phyloP scores from a whole-genome alignment of 2,113 vertebrate genomes.

The Cephalophus harveyi region DNA sequence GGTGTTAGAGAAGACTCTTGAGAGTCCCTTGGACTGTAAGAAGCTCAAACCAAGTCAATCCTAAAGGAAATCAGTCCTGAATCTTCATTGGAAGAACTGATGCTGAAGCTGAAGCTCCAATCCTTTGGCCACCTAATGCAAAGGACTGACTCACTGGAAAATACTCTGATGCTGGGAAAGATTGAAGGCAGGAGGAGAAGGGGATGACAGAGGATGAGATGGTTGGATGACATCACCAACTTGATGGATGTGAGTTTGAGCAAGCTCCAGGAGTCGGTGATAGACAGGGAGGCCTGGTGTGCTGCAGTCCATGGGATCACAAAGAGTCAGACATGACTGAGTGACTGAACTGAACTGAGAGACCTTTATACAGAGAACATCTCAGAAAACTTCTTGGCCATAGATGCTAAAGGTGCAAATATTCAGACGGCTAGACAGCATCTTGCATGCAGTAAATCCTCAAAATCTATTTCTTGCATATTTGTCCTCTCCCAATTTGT shows the following conservation, averaged over 20 bases:
- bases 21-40: neutral
- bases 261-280: neutral
- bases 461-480: fast-evolving
- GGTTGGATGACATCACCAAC: neutral
- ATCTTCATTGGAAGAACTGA: neutral
- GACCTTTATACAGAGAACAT: neutral
- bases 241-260: neutral
- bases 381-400: neutral
- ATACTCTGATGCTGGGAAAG: neutral
- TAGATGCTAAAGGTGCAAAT: neutral
- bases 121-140: neutral
- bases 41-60: neutral
- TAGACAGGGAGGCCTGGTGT: neutral
- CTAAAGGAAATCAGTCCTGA: neutral
- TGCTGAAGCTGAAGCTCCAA: neutral
- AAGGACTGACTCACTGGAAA: neutral
- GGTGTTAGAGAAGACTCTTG: neutral
- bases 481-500: neutral
- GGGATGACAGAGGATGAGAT: neutral
- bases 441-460: neutral
- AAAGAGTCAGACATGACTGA: neutral
- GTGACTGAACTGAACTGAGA: neutral
- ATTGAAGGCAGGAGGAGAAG: neutral
- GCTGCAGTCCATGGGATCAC: neutral
- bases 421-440: neutral